A percentile compares a stretch with the other conserved stretches of the same genome.
Evolutionary conservation across 2,888 invertebrate genomes (phyloP).

Genomic region (Dexiosoma caninum): DNA sequence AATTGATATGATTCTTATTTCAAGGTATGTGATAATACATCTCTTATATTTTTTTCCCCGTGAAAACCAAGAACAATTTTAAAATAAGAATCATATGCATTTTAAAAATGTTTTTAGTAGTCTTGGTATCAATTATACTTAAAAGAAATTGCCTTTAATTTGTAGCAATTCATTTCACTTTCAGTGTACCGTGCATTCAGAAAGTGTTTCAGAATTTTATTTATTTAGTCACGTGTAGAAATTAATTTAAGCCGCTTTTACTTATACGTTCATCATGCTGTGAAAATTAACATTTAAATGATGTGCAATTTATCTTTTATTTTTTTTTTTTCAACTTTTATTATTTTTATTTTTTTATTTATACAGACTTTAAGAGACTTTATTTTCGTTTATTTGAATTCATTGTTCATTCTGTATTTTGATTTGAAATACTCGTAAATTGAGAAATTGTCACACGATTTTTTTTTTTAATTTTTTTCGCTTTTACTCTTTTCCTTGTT

Average conservation of each 20-base stretch:
- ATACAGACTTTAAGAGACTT: background rate
- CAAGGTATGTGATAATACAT: too few relatives aligned
- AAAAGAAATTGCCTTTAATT: background rate
- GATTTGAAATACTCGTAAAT: background rate
- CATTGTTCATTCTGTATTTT: background rate
- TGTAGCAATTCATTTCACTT: background rate
- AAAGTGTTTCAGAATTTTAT: conserved; percentile 9
- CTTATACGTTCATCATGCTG: conserved; percentile 1
- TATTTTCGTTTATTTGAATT: background rate
- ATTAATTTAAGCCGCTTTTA: conserved; percentile 29
- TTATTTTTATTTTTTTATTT: conserved; percentile 6
- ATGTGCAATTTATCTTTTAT: background rate
- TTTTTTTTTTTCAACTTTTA: too few relatives aligned
- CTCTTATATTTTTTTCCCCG: too few relatives aligned
- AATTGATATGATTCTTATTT: too few relatives aligned
- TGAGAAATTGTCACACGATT: background rate
- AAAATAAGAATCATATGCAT: background rate
- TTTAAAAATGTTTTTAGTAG: background rate
- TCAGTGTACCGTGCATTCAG: background rate
- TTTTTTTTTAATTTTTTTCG: background rate
- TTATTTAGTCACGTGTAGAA: conserved; percentile 32
- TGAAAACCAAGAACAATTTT: too few relatives aligned
- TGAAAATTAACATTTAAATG: background rate
- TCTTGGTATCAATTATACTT: background rate
- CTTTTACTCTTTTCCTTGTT: background rate